Conservation (phyloP, 2,113 vertebrate species). For the Phoenicopterus ruber region DNA sequence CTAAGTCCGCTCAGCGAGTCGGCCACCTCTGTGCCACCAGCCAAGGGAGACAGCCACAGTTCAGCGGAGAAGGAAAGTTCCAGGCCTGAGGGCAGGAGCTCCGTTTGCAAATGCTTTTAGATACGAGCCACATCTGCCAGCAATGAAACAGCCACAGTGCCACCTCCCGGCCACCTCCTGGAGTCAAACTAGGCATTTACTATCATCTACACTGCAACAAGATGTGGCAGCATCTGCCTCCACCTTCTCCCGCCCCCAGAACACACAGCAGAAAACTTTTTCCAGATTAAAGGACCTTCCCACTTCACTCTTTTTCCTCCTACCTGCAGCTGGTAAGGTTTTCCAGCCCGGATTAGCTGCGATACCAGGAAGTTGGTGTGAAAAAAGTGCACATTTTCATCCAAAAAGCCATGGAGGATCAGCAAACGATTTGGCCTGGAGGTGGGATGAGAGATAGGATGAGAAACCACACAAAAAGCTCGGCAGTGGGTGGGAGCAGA, state of each 20-base stretch:
- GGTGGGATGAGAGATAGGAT: not conserved
- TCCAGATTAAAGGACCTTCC: not conserved
- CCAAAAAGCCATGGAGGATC: slow-evolving; percentile 96
- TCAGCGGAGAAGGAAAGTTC: not conserved
- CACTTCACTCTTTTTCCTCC: not conserved
- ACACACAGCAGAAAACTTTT: not conserved
- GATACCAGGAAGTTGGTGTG: slow-evolving; percentile 98
- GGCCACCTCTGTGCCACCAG: not conserved
- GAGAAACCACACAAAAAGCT: not conserved
- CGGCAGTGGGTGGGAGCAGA: not conserved
- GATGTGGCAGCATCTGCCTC: not conserved
- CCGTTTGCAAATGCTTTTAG: not conserved
- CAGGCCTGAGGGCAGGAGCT: not conserved
- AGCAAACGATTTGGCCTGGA: slow-evolving; percentile 93
- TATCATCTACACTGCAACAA: fast-evolving
- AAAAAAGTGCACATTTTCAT: slow-evolving; percentile 99
- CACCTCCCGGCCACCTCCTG: slow-evolving; percentile 14
- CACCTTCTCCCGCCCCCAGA: not conserved
- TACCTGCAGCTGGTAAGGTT: slow-evolving; percentile 98
- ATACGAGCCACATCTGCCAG: not conserved
- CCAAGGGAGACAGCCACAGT: not conserved
- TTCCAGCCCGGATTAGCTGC: slow-evolving; percentile 96
- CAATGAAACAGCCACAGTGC: not conserved
- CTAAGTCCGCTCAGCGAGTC: not conserved
- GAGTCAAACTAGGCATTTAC: not conserved